Base-by-base conservation (phyloP, 2,888 invertebrate genomes). In the Tenthredo scrophulariae region DNA sequence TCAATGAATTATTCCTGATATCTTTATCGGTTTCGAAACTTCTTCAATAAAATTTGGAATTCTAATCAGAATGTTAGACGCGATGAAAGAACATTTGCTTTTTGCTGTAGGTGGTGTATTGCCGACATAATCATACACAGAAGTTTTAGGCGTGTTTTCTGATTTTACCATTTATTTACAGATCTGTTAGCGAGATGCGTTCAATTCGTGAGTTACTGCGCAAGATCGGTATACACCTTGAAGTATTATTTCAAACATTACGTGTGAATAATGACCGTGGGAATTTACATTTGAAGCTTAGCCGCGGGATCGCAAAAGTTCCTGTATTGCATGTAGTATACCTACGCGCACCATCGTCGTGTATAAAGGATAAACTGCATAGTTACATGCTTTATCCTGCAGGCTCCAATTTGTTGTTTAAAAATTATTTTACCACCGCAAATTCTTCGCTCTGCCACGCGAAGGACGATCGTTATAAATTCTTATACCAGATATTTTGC, bases 191-290 rank as follows among this genome's bases (percentile, higher is more conserved):
- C 40, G 58, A 77, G 29, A 62, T n/a, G 80, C 18, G 40, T 80
- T 62, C 22, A n/a, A 80, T 62, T 62, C 13, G 33, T 58, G 9
- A 26, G 13, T 40, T 62, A 22, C 15, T 62, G 62, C 80, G 62
- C 50, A 80, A 80, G 62, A 77, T 80, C 40, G 40, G 26, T 26
- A 29, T 40, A 77, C 26, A 77, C 77, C 77, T 77, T 77, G 50
- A 58, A 40, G 37, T 6, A 80, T 80, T 2, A 62, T 80, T 80
- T 80, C 10, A 10, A 62, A 40, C 58, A 62, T 80, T 37, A 80
- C 80, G 80, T 62, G 80, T 80, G 80, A 80, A 80, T 62, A 80
- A 80, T 80, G 37, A 62, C 40, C 58, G 80, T 80, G 80, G 80
- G 80, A 80, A 80, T 80, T 62, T 40, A 26, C 40, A 62, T 80